Conservation (phyloP, 2,888 invertebrate genomes). For the Germaria angustata region DNA sequence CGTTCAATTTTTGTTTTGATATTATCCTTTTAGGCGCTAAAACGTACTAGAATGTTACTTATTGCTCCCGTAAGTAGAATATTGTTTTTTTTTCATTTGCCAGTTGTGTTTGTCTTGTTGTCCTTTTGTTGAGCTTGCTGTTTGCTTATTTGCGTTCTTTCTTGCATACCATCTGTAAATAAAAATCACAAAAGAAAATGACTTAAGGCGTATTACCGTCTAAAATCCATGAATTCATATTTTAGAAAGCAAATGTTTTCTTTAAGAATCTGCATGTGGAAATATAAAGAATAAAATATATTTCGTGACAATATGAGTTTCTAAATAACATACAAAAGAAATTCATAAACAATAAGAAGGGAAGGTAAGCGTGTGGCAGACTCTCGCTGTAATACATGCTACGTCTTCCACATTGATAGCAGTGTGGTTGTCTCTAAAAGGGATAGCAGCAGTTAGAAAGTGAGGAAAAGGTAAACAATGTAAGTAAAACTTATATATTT, state of each 20-base stretch:
- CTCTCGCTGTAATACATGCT: too few species aligned
- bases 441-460: too few species aligned
- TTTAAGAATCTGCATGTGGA: constrained; percentile 46
- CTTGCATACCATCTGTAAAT: constrained; percentile 21
- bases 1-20: constrained; percentile 17
- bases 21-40: constrained; percentile 63
- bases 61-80: constrained; percentile 43
- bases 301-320: constrained; percentile 63
- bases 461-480: too few species aligned
- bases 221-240: constrained; percentile 33
- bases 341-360: constrained; percentile 12
- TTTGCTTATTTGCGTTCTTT: background rate
- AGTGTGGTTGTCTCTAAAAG: too few species aligned
- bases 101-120: constrained; percentile 10
- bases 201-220: constrained; percentile 47
- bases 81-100: constrained; percentile 1
- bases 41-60: constrained; percentile 59
- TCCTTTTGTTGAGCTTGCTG: constrained; percentile 17
- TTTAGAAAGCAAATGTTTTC: constrained; percentile 17
- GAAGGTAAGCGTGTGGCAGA: constrained; percentile 2
- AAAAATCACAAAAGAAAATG: constrained; percentile 63
- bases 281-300: constrained; percentile 56
- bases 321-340: constrained; percentile 44
- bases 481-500: too few species aligned
- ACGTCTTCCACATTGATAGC: too few species aligned